Base-by-base conservation (phyloP, 2,888 invertebrate species). In the Aradus depressus region DNA sequence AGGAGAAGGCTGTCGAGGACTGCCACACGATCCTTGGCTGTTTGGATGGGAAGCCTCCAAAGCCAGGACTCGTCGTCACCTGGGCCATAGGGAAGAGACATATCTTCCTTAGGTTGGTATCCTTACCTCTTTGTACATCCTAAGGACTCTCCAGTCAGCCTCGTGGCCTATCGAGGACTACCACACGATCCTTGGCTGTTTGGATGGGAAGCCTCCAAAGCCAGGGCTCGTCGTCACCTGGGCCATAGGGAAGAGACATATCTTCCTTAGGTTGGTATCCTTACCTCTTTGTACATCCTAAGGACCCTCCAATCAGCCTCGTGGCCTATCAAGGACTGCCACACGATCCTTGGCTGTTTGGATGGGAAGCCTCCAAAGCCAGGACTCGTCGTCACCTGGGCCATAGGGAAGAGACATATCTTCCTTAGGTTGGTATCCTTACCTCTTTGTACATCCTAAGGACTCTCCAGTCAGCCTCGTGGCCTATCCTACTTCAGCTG, bases 71-170 rank as follows among this genome's bases (percentile, higher is more conserved):
- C 77, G 81, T 56, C 16, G 54, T 56, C 39, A 82, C 86, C 64
- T 93, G 92, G 89, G 89, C 90, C 22, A 76, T 89, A 41, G 95
- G 95, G 56, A 89, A 90, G 67, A 75, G 91, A 3, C 92, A 95
- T 68, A 87, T 93, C 39, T 95, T 95, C 69, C 77, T 93, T 54
- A 74, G 73, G 73, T 73, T 62, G 28, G 12, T 4, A 25, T n/a
- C n/a, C n/a, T n/a, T n/a, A n/a, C n/a, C n/a, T n/a, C n/a, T n/a
- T n/a, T n/a, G n/a, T n/a, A n/a, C n/a, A n/a, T n/a, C n/a, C n/a
- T n/a, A n/a, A n/a, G n/a, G n/a, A n/a, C n/a, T n/a, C n/a, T n/a
- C n/a, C n/a, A n/a, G n/a, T n/a, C n/a, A n/a, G n/a, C n/a, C n/a
- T n/a, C n/a, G n/a, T n/a, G n/a, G n/a, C n/a, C n/a, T n/a, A n/a